Evolutionary conservation across 2,113 vertebrate genomes (phyloP).

Genomic region (Phalacrocorax brasilianus): DNA sequence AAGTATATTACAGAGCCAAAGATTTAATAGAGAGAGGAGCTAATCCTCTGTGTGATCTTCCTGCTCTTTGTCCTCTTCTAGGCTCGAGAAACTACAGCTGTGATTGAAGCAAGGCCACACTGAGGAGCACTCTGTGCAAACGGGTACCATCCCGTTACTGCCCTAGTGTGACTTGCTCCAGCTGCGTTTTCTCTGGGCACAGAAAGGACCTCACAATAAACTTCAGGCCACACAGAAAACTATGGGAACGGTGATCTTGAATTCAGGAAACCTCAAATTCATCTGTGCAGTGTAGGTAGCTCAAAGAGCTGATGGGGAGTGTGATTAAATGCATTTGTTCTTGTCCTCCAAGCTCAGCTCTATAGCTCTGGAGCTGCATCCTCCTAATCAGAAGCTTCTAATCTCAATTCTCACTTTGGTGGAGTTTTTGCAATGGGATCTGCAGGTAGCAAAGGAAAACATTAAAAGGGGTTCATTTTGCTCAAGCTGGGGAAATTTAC

Average conservation of each 20-base stretch:
- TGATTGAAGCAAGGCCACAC: not conserved
- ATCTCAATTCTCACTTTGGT: not conserved
- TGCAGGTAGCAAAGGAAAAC: not conserved
- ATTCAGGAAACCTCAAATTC: not conserved
- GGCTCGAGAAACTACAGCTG: not conserved
- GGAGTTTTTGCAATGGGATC: not conserved
- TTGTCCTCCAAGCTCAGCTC: not conserved
- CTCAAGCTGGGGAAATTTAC: not conserved
- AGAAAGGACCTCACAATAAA: not conserved
- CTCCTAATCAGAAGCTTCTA: not conserved
- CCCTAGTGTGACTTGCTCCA: not conserved
- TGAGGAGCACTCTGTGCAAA: not conserved
- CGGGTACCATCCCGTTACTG: rapidly evolving
- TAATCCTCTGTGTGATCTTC: not conserved
- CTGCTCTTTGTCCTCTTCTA: not conserved
- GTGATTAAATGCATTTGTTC: not conserved
- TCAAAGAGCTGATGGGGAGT: not conserved
- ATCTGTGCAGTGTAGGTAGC: not conserved
- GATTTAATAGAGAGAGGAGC: not conserved
- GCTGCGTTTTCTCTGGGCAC: not conserved
- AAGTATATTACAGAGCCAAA: not conserved
- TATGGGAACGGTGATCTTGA: not conserved
- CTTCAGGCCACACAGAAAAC: not conserved
- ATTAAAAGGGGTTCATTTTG: not conserved
- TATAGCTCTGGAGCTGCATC: not conserved